Percentiles rank a stretch among this genome's conserved stretches.
phyloP scores from a whole-genome alignment of 2,888 invertebrate species.

The Synergus itoensis region DNA sequence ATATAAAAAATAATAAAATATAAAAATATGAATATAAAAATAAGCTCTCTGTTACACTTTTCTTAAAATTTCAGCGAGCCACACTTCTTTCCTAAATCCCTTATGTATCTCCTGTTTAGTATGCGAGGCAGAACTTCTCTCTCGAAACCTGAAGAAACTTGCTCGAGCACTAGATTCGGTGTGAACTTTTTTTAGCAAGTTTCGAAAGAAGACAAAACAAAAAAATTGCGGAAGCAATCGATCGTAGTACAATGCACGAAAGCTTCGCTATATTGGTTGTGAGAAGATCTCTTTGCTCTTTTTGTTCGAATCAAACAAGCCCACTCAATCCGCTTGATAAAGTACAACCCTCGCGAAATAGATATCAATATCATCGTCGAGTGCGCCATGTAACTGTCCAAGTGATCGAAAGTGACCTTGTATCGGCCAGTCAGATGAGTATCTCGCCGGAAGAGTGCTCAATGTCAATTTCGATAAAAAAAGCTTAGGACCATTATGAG shows the following conservation, averaged over 20 bases:
- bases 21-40: background rate
- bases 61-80: background rate
- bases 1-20: too few relatives aligned
- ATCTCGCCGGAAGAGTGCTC: conserved; percentile 47
- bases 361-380: conserved; percentile 5
- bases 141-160: conserved; percentile 28
- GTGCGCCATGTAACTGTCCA: conserved; percentile 10
- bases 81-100: conserved; percentile 12
- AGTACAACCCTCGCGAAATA: conserved; percentile 4
- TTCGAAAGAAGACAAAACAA: background rate
- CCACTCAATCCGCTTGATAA: conserved; percentile 23
- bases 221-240: conserved; percentile 7
- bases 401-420: conserved; percentile 25
- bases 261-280: conserved; percentile 17
- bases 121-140: conserved; percentile 32
- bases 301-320: conserved; percentile 31
- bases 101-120: conserved; percentile 23
- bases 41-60: background rate
- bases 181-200: conserved; percentile 20
- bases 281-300: conserved; percentile 13
- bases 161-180: conserved; percentile 19
- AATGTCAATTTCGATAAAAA: conserved; percentile 52
- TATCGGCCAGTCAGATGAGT: conserved; percentile 17
- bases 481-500: background rate
- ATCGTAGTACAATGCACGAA: conserved; percentile 22